Percentiles rank a stretch among this genome's conserved stretches.
phyloP scores from a whole-genome alignment of 1,140 invertebrate species.

The Lutraria rhynchaena region DNA sequence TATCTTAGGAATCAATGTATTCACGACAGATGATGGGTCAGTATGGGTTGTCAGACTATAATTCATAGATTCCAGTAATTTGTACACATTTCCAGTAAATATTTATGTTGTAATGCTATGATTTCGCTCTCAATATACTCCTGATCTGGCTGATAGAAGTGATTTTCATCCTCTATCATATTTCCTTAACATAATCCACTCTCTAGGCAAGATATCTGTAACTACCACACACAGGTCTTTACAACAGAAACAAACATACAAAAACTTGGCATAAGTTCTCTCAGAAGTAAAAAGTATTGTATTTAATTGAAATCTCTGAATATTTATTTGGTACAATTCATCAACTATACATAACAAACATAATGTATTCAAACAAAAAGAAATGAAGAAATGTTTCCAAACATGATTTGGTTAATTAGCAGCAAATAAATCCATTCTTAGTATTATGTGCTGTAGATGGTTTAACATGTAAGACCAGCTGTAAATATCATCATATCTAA shows the following conservation, averaged over 20 bases:
- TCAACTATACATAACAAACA: conserved; percentile 14
- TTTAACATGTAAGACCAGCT: too few relatives aligned
- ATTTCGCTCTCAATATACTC: conserved; percentile 13
- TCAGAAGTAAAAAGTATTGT: neutral
- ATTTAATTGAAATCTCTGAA: conserved; percentile 7
- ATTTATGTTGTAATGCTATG: conserved; percentile 41
- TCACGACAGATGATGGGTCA: conserved; percentile 26
- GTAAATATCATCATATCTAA: too few relatives aligned
- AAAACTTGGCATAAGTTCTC: conserved; percentile 20
- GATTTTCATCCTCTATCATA: neutral
- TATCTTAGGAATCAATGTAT: neutral
- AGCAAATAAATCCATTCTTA: neutral
- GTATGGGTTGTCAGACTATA: conserved; percentile 30
- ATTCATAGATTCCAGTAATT: conserved; percentile 23
- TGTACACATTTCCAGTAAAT: conserved; percentile 42
- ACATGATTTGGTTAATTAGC: conserved; percentile 26
- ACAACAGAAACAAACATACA: neutral
- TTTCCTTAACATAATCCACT: neutral
- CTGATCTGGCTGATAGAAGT: neutral
- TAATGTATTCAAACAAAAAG: conserved; percentile 27
- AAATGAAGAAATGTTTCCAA: neutral
- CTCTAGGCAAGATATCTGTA: too few relatives aligned
- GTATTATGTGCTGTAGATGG: too few relatives aligned
- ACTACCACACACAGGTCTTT: too few relatives aligned
- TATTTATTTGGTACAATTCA: conserved; percentile 13